phyloP scores from a whole-genome alignment of 2,113 vertebrate genomes.

The Burhinus oedicnemus region DNA sequence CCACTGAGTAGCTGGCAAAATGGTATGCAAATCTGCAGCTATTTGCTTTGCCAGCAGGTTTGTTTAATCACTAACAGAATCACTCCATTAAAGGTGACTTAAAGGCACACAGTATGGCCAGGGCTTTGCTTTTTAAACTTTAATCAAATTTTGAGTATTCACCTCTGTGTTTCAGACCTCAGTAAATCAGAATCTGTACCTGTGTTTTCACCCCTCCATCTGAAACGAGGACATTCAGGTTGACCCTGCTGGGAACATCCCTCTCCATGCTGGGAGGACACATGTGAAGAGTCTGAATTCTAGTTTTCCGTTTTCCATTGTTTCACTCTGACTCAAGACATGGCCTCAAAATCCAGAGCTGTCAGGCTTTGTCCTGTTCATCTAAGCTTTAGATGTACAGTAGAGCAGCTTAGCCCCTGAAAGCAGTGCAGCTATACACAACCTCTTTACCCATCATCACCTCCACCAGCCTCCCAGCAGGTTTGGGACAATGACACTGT shows the following conservation, averaged over 20 bases:
- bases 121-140: background rate
- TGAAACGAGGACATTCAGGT: background rate
- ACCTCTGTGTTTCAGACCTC: background rate
- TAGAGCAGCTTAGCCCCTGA: background rate
- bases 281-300: background rate
- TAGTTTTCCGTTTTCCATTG: background rate
- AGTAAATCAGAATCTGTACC: background rate
- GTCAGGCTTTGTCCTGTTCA: background rate
- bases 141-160: background rate
- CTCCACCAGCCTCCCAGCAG: background rate
- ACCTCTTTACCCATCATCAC: background rate
- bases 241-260: background rate
- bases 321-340: background rate
- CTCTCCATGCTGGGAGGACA: background rate
- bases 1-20: background rate
- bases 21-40: background rate
- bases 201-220: background rate
- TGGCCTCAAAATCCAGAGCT: background rate
- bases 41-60: background rate
- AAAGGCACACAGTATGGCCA: background rate
- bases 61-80: background rate
- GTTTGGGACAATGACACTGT: background rate
- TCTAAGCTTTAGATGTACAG: background rate
- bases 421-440: background rate
- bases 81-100: background rate